A percentile compares a stretch with the other conserved stretches of the same genome.
Conservation (phyloP, 2,113 vertebrate species). For the Copsychus sechellarum region DNA sequence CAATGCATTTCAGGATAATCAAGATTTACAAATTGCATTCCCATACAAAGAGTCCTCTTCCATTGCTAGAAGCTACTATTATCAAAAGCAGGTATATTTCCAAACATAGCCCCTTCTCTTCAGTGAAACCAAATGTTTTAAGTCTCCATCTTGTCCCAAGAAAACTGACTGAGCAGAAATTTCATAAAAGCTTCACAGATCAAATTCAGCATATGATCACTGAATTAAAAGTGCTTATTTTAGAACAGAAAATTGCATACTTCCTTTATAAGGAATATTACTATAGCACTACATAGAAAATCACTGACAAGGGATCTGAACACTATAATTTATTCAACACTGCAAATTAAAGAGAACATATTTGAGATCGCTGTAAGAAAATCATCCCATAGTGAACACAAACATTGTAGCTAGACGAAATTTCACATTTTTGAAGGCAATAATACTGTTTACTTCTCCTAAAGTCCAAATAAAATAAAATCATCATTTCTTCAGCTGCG, state of each 20-base stretch:
- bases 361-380: background rate
- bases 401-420: background rate
- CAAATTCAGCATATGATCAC: background rate
- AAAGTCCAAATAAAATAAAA: background rate
- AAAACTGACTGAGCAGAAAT: background rate
- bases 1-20: background rate
- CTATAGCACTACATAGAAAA: background rate
- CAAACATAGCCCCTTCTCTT: background rate
- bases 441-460: background rate
- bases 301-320: background rate
- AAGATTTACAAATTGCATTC: background rate
- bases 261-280: background rate
- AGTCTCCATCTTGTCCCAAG: background rate
- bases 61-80: background rate
- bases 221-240: background rate
- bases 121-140: background rate
- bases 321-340: background rate
- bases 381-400: background rate
- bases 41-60: background rate
- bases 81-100: background rate
- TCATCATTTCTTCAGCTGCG: background rate
- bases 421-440: background rate
- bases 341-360: background rate
- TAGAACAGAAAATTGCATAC: background rate
- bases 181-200: background rate